These are phyloP conservation scores for Psilanteris sp. DNA, from an alignment of 1,140 invertebrate species.

Conservation along the genomic window DNA sequence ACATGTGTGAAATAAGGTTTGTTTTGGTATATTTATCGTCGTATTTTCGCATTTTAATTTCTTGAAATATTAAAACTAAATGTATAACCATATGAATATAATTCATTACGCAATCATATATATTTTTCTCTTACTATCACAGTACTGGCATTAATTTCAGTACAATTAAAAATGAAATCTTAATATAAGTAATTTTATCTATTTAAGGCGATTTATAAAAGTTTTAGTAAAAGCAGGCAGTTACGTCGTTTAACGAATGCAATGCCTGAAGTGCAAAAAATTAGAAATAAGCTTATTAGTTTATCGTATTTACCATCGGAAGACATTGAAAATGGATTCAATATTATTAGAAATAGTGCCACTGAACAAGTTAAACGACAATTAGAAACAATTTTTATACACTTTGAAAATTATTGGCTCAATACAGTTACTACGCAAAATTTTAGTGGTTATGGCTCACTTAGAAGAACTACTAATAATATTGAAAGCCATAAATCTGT, in stretches of 20 bases:
- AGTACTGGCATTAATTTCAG: too few relatives aligned
- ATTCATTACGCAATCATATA: not conserved
- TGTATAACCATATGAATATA: too few relatives aligned
- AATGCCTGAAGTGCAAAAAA: constrained; percentile 7
- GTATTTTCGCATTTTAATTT: too few relatives aligned
- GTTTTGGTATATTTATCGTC: constrained; percentile 1
- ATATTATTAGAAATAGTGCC: not conserved
- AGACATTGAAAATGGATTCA: not conserved
- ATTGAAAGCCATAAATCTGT: constrained; percentile 19
- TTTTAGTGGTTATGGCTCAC: not conserved
- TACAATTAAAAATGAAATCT: too few relatives aligned
- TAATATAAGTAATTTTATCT: too few relatives aligned
- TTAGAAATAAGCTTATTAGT: constrained; percentile 12
- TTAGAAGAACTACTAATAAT: constrained; percentile 14
- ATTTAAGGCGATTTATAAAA: constrained; percentile 10
- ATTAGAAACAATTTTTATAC: constrained; percentile 1
- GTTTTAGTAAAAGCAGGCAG: not conserved
- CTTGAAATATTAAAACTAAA: too few relatives aligned
- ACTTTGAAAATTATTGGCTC: constrained; percentile 13
- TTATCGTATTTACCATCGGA: constrained; percentile 11
- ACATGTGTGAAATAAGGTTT: too few relatives aligned
- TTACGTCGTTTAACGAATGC: not conserved
- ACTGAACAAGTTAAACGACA: not conserved
- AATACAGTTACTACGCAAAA: not conserved
- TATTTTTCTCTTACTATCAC: not conserved